These are phyloP conservation scores for Picus viridis DNA, from an alignment of 2,797 vertebrate genomes.

Conservation along the genomic window DNA sequence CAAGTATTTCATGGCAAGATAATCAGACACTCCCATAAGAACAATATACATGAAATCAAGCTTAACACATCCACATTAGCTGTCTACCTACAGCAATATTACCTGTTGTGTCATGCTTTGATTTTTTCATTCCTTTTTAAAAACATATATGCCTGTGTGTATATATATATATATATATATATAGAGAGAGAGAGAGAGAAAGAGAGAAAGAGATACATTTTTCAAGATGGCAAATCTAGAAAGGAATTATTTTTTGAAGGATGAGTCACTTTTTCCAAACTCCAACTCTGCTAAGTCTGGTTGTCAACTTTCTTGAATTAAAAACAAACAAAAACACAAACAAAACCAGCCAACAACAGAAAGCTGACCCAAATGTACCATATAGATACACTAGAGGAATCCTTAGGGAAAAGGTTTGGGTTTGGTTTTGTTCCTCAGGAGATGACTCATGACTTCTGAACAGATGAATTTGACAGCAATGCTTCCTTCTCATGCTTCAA, in stretches of 20 bases:
- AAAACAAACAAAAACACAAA: neutral
- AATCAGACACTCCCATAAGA: neutral
- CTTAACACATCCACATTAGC: neutral
- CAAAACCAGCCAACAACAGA: neutral
- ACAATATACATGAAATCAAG: neutral
- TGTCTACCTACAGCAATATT: neutral
- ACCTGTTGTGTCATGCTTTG: neutral
- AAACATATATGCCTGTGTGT: neutral
- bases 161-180: neutral
- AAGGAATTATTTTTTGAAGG: neutral
- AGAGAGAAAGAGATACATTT: neutral
- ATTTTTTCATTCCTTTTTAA: neutral
- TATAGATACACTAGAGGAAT: neutral
- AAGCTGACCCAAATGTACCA: neutral
- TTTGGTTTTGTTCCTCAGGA: fast-evolving
- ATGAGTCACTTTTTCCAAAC: neutral
- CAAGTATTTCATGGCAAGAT: neutral
- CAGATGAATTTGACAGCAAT: neutral
- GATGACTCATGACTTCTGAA: neutral
- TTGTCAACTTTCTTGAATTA: neutral
- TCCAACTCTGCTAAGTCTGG: neutral
- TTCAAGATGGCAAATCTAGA: neutral
- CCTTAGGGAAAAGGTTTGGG: neutral
- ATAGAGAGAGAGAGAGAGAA: too few relatives aligned
- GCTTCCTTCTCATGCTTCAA: neutral